Base-by-base conservation (phyloP, 2,888 invertebrate genomes). In the Drosophila mulleri region DNA sequence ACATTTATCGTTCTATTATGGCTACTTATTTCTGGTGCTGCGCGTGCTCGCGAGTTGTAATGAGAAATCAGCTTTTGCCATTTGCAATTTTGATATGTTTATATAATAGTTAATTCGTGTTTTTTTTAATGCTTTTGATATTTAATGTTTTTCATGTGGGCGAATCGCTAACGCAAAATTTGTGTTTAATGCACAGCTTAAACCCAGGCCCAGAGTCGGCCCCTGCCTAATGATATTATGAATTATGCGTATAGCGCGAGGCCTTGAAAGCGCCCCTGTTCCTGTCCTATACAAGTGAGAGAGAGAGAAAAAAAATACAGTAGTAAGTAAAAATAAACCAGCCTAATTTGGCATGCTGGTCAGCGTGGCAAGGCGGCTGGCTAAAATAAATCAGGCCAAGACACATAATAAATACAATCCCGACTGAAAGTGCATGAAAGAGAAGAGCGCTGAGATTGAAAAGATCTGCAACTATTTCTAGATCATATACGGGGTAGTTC, bases 201-300 rank as follows among this genome's bases (percentile, higher is more conserved):
- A 8, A 0, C n/a, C 29, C 45, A 23, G 41, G n/a, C 41, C 41
- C 47, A n/a, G 16, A 42, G 35, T 23, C 52, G 44, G 57, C 56
- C 45, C 45, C 57, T 47, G 60, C 53, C 71, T 82, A 84, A 89
- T 84, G 90, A 61, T 83, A 80, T 85, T 89, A 88, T 89, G 83
- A 84, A 85, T 89, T 88, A 85, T 89, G 84, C 73, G 62, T 67
- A 23, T 39, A 48, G 23, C 29, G 45, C 9, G 41, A 61, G 77
- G 53, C 88, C 88, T 84, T 84, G 88, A 82, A 67, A 45, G 50
- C 32, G 48, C 6, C 48, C 12, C 64, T 23, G 29, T 67, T 62
- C 56, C 73, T 60, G 69, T 69, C 65, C 69, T 14, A 37, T 8
- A 39, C 56, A 71, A 6, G 3, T 5, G n/a, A n/a, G 29, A 48